Base-by-base conservation (phyloP, 2,888 invertebrate genomes). In the Eupithecia insigniata region DNA sequence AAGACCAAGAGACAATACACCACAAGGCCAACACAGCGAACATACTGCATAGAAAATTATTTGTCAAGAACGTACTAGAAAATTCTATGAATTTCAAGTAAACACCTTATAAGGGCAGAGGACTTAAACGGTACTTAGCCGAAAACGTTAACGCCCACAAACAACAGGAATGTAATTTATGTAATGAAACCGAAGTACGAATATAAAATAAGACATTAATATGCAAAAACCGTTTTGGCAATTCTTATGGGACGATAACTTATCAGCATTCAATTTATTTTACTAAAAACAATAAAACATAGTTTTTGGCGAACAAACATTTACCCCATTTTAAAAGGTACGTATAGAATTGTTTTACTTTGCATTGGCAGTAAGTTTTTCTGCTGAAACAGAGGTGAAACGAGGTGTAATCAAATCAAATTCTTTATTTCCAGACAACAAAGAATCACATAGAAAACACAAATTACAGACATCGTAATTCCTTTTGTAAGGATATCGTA, bases 181-280 rank as follows among this genome's bases (percentile, higher is more conserved):
- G 81, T 70, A 77, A 71, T 67, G 75, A 77, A 78, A 72, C 75
- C 74, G 71, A 79, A 79, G 71, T 75, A 74, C 66, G 64, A 69
- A 71, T 72, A 39, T 75, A 67, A 73, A 34, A 74, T 72, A 34
- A 67, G 72, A 68, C 70, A 76, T 79, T 79, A 76, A 71, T 71
- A 82, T 79, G 75, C 75, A 75, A 78, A 79, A 76, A 73, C 72
- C 36, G 69, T 77, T 78, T 76, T 72, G 72, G 68, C 66, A 77
- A 72, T 70, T 67, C 60, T 70, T 65, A 70, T 39, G 68, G 71
- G 43, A 43, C 68, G 78, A 79, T 78, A 78, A 64, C 66, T 58
- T 75, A 78, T 76, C 75, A 67, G 46, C 69, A 51, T 51, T 22
- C n/a, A 51, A 51, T 22, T 51, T 10, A 51, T 22, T 51, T 22